Conservation (phyloP, 2,888 invertebrate species). For the Sesia apiformis region DNA sequence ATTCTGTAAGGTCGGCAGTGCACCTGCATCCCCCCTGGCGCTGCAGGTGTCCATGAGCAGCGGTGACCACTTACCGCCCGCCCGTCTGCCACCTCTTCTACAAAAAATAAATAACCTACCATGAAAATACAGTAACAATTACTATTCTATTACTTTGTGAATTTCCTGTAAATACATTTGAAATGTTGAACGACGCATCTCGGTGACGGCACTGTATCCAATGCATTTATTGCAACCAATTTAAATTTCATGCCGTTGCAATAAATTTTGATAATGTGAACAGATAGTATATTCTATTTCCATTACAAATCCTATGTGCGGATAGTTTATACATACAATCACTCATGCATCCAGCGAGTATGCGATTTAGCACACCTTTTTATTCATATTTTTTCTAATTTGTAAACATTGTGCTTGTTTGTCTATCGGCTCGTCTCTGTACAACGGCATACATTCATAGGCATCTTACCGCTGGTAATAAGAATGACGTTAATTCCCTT, state of each 20-base stretch:
- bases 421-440: too few species aligned
- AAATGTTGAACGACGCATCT: conserved; percentile 24
- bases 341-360: neutral
- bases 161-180: conserved; percentile 13
- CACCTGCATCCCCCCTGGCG: too few species aligned
- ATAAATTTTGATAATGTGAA: conserved; percentile 31
- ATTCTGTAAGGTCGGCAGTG: too few species aligned
- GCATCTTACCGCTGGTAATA: too few species aligned
- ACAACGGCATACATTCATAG: too few species aligned
- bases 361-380: neutral
- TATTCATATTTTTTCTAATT: too few species aligned
- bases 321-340: neutral
- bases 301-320: neutral
- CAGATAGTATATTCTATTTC: neutral
- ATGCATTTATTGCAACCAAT: conserved; percentile 26
- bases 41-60: too few species aligned
- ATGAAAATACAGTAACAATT: neutral
- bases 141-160: neutral
- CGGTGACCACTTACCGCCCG: too few species aligned
- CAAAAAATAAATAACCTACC: too few species aligned
- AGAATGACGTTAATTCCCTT: too few species aligned
- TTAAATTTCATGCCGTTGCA: conserved; percentile 33
- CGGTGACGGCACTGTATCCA: conserved; percentile 26
- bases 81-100: too few species aligned
- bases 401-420: too few species aligned